Percentiles rank a stretch among this genome's conserved stretches.
Conservation (phyloP, 2,113 vertebrate species). For the Esox niger region DNA sequence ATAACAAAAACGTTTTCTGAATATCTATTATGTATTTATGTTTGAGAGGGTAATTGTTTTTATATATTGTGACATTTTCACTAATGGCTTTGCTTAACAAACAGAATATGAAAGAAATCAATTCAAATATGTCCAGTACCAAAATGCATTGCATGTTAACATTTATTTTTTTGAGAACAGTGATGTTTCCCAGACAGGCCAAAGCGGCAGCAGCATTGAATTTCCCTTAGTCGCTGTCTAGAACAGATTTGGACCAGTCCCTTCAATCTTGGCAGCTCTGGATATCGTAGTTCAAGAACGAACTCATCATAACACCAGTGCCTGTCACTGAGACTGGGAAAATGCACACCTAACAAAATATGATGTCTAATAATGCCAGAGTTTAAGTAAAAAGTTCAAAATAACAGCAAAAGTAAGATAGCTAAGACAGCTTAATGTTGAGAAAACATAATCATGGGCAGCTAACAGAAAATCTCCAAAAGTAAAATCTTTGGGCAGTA, state of each 20-base stretch:
- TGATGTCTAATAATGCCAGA: too few relatives aligned
- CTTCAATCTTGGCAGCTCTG: conserved; percentile 31
- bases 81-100: too few relatives aligned
- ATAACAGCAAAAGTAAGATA: too few relatives aligned
- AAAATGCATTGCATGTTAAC: conserved; percentile 25
- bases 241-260: conserved; percentile 14
- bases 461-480: too few relatives aligned
- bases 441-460: too few relatives aligned
- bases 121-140: conserved; percentile 28
- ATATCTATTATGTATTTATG: too few relatives aligned
- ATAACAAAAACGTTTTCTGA: too few relatives aligned
- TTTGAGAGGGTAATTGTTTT: too few relatives aligned
- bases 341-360: neutral
- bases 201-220: conserved; percentile 31
- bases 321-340: conserved; percentile 1
- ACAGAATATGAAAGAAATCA: neutral
- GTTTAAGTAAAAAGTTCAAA: too few relatives aligned
- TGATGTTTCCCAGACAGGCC: conserved; percentile 49
- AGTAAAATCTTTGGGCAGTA: too few relatives aligned
- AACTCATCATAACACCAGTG: conserved; percentile 51
- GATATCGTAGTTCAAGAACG: conserved; percentile 54
- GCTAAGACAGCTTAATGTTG: too few relatives aligned
- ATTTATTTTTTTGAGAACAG: conserved; percentile 40
- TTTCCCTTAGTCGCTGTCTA: conserved; percentile 34
- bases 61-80: too few relatives aligned